Conservation (phyloP, 2,888 invertebrate species). For the Itoplectis maculator region DNA sequence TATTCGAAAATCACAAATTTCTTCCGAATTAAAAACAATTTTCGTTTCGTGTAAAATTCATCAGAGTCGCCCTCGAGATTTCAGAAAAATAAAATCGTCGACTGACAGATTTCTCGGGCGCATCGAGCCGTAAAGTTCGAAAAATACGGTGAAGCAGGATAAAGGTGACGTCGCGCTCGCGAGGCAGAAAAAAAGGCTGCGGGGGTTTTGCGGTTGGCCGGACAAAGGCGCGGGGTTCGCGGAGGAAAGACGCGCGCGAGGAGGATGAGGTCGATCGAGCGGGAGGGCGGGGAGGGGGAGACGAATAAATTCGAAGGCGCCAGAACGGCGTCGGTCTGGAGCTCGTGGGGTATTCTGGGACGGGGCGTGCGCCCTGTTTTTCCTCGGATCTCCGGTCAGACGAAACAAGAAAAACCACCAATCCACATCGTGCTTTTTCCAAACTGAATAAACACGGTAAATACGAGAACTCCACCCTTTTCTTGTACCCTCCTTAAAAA, state of each 20-base stretch:
- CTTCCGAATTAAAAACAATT: too few relatives aligned
- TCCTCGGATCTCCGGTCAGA: slow-evolving; percentile 14
- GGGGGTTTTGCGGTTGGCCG: slow-evolving; percentile 29
- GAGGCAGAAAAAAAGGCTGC: slow-evolving; percentile 22
- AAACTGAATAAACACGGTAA: neutral
- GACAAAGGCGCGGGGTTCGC: slow-evolving; percentile 43
- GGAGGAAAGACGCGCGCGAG: slow-evolving; percentile 45
- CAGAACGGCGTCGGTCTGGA: slow-evolving; percentile 76
- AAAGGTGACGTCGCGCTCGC: slow-evolving; percentile 30
- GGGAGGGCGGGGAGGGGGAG: slow-evolving; percentile 60
- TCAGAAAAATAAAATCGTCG: neutral
- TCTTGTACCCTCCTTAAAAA: too few relatives aligned
- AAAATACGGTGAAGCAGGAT: slow-evolving; percentile 56
- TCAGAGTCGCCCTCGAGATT: too few relatives aligned
- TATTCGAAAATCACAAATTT: too few relatives aligned
- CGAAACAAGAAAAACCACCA: slow-evolving; percentile 44
- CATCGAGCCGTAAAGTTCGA: slow-evolving; percentile 72
- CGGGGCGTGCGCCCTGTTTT: slow-evolving; percentile 26
- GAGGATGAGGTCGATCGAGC: slow-evolving; percentile 61
- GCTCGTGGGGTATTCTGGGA: slow-evolving; percentile 58
- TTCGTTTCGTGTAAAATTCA: neutral
- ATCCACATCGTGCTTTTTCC: neutral
- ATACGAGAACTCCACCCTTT: neutral
- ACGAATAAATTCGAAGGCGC: slow-evolving; percentile 78
- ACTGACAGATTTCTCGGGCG: slow-evolving; percentile 6